phyloP scores from a whole-genome alignment of 2,888 invertebrate species.

The Dicyrtomina minuta region DNA sequence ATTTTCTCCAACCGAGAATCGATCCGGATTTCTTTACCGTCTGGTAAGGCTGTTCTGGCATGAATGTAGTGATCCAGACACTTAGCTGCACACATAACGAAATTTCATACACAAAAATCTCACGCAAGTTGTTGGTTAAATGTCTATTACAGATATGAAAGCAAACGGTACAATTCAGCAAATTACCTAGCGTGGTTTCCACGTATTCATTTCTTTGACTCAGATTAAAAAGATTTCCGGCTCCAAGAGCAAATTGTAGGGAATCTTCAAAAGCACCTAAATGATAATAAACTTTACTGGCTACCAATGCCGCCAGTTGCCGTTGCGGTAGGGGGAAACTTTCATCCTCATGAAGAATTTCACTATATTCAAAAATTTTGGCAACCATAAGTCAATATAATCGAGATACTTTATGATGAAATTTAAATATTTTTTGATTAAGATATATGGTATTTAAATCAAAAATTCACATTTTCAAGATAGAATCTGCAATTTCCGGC shows the following conservation, averaged over 20 bases:
- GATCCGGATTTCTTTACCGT: conserved; percentile 65
- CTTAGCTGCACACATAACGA: conserved; percentile 68
- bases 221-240: conserved; percentile 92
- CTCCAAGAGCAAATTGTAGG: conserved; percentile 93
- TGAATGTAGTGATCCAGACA: conserved; percentile 96
- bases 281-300: conserved; percentile 98
- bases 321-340: conserved; percentile 73
- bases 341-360: conserved; percentile 92
- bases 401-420: not conserved
- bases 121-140: not conserved
- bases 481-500: conserved; percentile 98
- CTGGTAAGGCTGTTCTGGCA: conserved; percentile 69
- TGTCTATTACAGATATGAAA: not conserved
- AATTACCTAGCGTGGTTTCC: conserved; percentile 81
- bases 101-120: not conserved
- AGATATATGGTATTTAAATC: too few species aligned
- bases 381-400: not conserved
- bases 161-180: not conserved
- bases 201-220: conserved; percentile 93
- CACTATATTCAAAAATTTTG: conserved; percentile 59
- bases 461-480: conserved; percentile 96
- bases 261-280: conserved; percentile 96
- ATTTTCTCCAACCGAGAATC: conserved; percentile 85
- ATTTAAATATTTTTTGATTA: not conserved
- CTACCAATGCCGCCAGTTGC: conserved; percentile 91